Base-by-base conservation (phyloP, 1,140 invertebrate genomes). In the Aphelenchoides besseyi region DNA sequence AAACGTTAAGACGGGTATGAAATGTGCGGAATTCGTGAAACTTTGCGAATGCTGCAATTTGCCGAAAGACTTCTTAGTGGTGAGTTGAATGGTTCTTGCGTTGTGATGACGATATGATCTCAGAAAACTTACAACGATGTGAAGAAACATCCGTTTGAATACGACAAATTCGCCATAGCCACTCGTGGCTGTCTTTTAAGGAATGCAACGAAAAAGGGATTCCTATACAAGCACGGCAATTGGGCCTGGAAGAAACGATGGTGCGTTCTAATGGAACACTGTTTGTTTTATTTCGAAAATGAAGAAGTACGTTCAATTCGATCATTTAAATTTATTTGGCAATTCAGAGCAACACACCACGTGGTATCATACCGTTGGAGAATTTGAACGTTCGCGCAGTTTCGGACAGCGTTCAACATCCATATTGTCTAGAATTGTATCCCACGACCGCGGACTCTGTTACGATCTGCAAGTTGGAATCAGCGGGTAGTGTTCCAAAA, bases 81-180 rank as follows among this genome's bases (percentile, higher is more conserved):
- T 61, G 30, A 61, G 59, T 61, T 61, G n/a, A 61, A 30, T 36
- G 2, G n/a, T 1, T 1, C 2, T 61, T 35, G 1, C 1, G 2
- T 36, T 61, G n/a, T n/a, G n/a, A n/a, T n/a, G n/a, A n/a, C n/a
- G n/a, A n/a, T n/a, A n/a, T n/a, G 30, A n/a, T 61, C 28, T 61
- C 30, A 61, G 59, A 66, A 66, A 29, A 37, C 36, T 23, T 66
- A 66, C 30, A 53, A 53, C 48, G 63, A 66, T n/a, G 63, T 66
- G 26, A 66, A 66, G 29, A 37, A 33, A 3, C 63, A 30, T 8
- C 32, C 63, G 36, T 66, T 66, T 8, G 48, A 36, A 35, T 30
- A 66, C 48, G 63, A 66, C 3, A 53, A 66, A 1, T 32, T 66
- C 26, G 63, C 63, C 0, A 33, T n/a, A 18, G 36, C 30, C 26